These are phyloP conservation scores for Mayetiola destructor DNA, from an alignment of 2,888 invertebrate genomes.

Conservation along the genomic window DNA sequence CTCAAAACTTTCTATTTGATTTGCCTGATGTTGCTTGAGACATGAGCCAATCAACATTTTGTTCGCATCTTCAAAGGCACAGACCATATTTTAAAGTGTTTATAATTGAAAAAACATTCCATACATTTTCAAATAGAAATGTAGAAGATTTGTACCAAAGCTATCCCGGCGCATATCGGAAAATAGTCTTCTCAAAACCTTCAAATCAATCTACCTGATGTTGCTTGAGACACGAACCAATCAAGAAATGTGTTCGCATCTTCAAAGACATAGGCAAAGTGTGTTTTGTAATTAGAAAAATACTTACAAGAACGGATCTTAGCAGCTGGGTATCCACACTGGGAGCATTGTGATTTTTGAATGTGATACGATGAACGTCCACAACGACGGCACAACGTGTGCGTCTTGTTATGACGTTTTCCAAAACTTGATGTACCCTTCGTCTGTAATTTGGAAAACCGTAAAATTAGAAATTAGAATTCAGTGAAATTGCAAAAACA, in stretches of 20 bases:
- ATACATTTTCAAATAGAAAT: too few species aligned
- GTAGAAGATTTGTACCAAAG: background rate
- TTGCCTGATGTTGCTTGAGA: conserved; percentile 10
- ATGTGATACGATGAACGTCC: conserved; percentile 97
- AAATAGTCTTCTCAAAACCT: background rate
- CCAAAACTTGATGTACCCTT: conserved; percentile 99
- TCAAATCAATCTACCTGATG: background rate
- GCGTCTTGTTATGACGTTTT: conserved; percentile 99
- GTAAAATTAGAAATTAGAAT: background rate
- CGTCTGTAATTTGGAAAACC: conserved; percentile 59
- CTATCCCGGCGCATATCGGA: background rate
- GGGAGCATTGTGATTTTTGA: conserved; percentile 93
- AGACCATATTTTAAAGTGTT: too few species aligned
- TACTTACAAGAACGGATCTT: conserved; percentile 93
- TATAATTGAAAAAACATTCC: too few species aligned
- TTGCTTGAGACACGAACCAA: conserved; percentile 12
- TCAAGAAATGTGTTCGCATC: background rate
- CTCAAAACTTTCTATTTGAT: background rate
- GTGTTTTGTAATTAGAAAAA: background rate
- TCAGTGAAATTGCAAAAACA: too few species aligned
- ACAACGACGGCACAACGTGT: conserved; percentile 96
- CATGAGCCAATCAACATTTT: background rate
- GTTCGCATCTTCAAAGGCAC: conserved; percentile 10
- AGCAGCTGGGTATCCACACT: conserved; percentile 93
- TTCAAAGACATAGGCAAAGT: conserved; percentile 6